Conservation (phyloP, 2,888 invertebrate genomes). For the Neoascia interrupta region DNA sequence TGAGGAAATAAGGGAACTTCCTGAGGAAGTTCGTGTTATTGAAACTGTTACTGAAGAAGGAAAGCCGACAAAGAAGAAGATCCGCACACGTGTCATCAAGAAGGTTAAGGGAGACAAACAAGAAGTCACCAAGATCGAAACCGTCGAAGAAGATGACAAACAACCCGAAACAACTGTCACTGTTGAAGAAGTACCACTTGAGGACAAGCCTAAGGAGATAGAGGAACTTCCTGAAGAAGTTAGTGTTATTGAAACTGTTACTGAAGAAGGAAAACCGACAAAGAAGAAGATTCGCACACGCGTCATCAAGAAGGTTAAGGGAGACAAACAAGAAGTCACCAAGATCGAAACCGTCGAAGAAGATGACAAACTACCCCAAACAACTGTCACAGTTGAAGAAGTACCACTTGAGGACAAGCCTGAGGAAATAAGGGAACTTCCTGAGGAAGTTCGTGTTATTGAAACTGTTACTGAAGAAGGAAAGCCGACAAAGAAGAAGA, state of each 20-base stretch:
- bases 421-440: conserved; percentile 27
- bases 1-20: conserved; percentile 24
- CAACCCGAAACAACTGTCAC: conserved; percentile 43
- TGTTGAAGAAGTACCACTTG: conserved; percentile 27
- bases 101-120: conserved; percentile 44
- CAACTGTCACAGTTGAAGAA: conserved; percentile 43
- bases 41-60: conserved; percentile 33
- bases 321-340: conserved; percentile 42
- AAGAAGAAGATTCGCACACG: conserved; percentile 46
- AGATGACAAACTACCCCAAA: conserved; percentile 42
- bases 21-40: conserved; percentile 30
- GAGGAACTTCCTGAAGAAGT: conserved; percentile 43
- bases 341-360: conserved; percentile 51
- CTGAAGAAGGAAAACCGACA: conserved; percentile 39
- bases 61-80: conserved; percentile 34
- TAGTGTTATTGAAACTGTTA: conserved; percentile 6
- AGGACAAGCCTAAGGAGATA: conserved; percentile 25
- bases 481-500: conserved; percentile 32
- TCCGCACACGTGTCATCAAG: conserved; percentile 35
- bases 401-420: conserved; percentile 31
- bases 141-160: conserved; percentile 47
- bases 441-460: conserved; percentile 32
- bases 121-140: conserved; percentile 52
- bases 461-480: conserved; percentile 36
- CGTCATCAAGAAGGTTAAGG: conserved; percentile 36